These are phyloP conservation scores for Odontesthes bonariensis DNA, from an alignment of 2,113 vertebrate genomes.

Conservation along the genomic window DNA sequence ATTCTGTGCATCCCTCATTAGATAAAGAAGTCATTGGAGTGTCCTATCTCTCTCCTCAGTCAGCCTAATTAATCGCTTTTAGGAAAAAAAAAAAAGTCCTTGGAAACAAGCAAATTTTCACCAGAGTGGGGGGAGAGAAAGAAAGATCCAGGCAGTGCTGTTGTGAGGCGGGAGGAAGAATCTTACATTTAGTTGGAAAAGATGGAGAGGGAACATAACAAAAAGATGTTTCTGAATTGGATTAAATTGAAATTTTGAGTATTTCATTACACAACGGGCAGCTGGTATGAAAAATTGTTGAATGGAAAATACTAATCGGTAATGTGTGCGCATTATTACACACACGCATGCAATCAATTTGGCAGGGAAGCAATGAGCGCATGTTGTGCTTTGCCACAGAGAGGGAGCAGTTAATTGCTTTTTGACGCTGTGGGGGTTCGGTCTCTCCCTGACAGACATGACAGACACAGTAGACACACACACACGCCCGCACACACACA, in stretches of 20 bases:
- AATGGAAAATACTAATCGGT: background rate
- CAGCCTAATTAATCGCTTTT: slow-evolving; percentile 80
- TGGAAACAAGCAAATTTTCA: slow-evolving; percentile 65
- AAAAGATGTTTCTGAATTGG: too few relatives aligned
- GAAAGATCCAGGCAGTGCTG: background rate
- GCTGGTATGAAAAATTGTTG: too few relatives aligned
- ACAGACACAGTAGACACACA: slow-evolving; percentile 12
- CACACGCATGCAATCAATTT: background rate
- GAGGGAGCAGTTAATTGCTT: slow-evolving; percentile 80
- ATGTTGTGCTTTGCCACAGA: slow-evolving; percentile 57
- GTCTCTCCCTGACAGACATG: slow-evolving; percentile 14
- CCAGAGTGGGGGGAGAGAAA: slow-evolving; percentile 6
- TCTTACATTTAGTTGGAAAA: too few relatives aligned
- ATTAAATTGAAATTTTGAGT: too few relatives aligned
- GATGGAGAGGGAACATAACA: background rate
- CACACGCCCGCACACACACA: slow-evolving; percentile 17
- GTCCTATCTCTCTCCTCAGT: slow-evolving; percentile 77
- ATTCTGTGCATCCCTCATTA: slow-evolving; percentile 68
- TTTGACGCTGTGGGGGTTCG: slow-evolving; percentile 66
- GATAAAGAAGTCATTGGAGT: slow-evolving; percentile 66
- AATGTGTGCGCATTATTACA: background rate
- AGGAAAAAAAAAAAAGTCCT: slow-evolving; percentile 76
- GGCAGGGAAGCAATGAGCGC: slow-evolving; percentile 1
- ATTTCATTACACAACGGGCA: too few relatives aligned
- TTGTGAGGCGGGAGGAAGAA: background rate